Conservation (phyloP, 2,797 vertebrate species). For the Liasis olivaceus region DNA sequence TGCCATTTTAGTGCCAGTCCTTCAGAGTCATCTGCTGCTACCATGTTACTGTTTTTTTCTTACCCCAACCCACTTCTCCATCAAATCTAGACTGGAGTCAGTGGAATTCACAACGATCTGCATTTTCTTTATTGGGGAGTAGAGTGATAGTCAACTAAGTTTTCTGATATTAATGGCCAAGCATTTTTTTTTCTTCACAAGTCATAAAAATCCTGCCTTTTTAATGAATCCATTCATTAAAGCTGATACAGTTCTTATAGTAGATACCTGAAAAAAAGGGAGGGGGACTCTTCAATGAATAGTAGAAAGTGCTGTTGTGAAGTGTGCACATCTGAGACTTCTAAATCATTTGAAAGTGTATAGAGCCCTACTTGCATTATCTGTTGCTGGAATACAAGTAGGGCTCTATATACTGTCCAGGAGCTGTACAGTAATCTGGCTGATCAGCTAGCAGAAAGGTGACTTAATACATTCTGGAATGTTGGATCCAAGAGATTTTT, state of each 20-base stretch:
- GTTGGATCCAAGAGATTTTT: not conserved
- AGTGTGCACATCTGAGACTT: not conserved
- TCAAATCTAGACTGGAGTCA: too few relatives aligned
- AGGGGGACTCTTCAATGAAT: not conserved
- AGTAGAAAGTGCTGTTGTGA: not conserved
- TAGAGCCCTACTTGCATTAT: not conserved
- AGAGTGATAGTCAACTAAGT: not conserved
- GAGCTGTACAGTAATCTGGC: not conserved
- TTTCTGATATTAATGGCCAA: not conserved
- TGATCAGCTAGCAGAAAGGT: not conserved
- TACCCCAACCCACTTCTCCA: not conserved
- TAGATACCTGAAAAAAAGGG: not conserved
- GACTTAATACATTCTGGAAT: not conserved
- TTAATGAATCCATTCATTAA: not conserved
- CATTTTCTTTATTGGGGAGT: not conserved
- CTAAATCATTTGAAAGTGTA: not conserved
- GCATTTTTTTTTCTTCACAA: too few relatives aligned
- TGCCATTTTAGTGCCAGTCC: not conserved
- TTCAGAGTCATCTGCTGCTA: not conserved
- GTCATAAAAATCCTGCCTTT: not conserved
- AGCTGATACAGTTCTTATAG: not conserved
- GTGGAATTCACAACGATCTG: not conserved
- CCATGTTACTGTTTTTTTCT: not conserved
- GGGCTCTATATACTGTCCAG: not conserved
- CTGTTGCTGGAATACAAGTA: not conserved